Evolutionary conservation across 2,113 vertebrate genomes (phyloP).

Genomic region (Lepus americanus): DNA sequence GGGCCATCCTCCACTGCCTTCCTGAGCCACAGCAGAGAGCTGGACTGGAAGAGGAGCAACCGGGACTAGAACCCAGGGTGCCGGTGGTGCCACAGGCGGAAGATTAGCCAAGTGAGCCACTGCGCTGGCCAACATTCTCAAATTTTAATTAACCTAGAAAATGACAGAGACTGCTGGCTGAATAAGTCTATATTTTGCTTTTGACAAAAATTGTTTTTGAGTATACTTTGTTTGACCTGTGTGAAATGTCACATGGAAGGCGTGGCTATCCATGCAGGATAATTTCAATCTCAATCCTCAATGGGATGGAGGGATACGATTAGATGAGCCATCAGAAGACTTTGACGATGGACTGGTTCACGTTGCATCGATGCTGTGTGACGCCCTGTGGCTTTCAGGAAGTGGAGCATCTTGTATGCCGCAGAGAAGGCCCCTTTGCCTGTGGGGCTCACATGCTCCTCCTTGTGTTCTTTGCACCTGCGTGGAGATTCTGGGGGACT

Average conservation of each 20-base stretch:
- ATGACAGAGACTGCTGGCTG: neutral
- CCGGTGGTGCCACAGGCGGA: too few species aligned
- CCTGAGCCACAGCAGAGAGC: too few species aligned
- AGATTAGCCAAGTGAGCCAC: too few species aligned
- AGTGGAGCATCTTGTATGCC: neutral
- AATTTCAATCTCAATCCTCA: neutral
- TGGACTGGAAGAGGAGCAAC: too few species aligned
- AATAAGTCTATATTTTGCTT: neutral
- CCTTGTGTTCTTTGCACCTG: neutral
- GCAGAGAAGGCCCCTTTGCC: neutral
- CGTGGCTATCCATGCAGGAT: neutral
- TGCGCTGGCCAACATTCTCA: neutral
- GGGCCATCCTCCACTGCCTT: too few species aligned
- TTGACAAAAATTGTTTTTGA: slow-evolving; percentile 1
- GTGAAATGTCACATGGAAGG: neutral
- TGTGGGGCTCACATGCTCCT: neutral
- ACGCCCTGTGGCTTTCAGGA: neutral
- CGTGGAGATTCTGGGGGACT: neutral
- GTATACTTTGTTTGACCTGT: neutral
- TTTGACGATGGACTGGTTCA: neutral
- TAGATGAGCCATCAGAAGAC: neutral
- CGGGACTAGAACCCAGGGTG: too few species aligned
- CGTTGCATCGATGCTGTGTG: neutral
- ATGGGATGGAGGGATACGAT: neutral
- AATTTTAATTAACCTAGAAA: neutral